Conservation (phyloP, 2,113 vertebrate species). For the Xerus inauris region DNA sequence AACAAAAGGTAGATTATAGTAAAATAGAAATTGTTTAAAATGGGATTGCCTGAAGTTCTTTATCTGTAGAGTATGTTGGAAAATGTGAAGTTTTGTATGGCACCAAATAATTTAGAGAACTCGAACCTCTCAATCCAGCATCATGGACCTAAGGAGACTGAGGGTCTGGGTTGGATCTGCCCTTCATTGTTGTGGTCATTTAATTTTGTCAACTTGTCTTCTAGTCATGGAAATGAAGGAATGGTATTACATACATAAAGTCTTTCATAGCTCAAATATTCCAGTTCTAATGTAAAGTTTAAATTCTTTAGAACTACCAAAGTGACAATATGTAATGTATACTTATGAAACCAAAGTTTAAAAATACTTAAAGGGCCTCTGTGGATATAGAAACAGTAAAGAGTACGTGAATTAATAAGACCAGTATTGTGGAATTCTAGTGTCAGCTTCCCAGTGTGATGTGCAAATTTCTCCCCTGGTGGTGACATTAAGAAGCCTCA, state of each 20-base stretch:
- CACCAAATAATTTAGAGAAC: background rate
- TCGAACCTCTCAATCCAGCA: background rate
- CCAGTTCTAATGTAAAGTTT: background rate
- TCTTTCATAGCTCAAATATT: background rate
- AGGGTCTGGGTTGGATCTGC: background rate
- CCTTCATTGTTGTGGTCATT: background rate
- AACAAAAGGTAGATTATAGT: background rate
- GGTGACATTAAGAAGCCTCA: background rate
- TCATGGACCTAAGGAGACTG: background rate
- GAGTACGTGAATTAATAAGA: background rate
- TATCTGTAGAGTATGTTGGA: background rate
- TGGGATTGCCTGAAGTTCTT: constrained; percentile 19
- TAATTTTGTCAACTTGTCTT: background rate
- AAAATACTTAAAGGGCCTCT: background rate
- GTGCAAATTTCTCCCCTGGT: background rate
- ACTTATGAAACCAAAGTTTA: constrained; percentile 8
- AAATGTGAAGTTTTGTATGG: background rate
- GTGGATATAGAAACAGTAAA: background rate
- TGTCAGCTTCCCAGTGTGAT: background rate
- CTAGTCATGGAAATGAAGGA: background rate
- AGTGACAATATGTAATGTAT: background rate
- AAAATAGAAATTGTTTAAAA: constrained; percentile 32
- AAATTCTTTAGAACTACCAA: background rate
- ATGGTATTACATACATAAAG: background rate
- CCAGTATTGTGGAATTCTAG: background rate